phyloP scores from a whole-genome alignment of 2,113 vertebrate species.

The Bubalus kerabau region DNA sequence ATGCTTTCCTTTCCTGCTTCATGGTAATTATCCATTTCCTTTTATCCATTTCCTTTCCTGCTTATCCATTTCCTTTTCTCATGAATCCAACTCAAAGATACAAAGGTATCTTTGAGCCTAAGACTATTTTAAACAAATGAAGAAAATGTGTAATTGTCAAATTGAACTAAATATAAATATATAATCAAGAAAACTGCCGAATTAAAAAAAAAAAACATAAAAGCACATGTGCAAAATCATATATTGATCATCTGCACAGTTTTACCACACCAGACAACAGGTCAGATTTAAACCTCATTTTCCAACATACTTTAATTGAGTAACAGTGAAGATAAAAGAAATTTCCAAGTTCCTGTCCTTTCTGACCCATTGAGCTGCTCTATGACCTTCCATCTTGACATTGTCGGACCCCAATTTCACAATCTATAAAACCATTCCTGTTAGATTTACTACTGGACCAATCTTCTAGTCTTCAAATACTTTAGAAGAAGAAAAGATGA shows the following conservation, averaged over 20 bases:
- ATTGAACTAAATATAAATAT: neutral
- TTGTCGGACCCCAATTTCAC: conserved; percentile 45
- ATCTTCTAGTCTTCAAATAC: neutral
- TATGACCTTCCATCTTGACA: conserved; percentile 58
- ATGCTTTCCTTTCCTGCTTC: neutral
- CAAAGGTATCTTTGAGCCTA: neutral
- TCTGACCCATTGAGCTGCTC: conserved; percentile 55
- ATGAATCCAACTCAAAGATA: neutral
- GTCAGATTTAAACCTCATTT: conserved; percentile 3
- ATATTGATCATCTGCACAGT: neutral
- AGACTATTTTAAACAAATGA: neutral
- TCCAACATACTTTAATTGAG: conserved; percentile 30
- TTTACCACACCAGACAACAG: conserved; percentile 1
- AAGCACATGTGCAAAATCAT: neutral
- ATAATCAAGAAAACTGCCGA: neutral
- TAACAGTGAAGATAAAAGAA: conserved; percentile 44
- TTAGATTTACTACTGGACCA: conserved; percentile 36
- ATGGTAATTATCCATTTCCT: neutral
- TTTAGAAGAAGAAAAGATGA: neutral
- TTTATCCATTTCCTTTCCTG: neutral
- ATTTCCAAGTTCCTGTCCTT: conserved; percentile 49
- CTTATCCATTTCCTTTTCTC: neutral
- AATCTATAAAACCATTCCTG: conserved; percentile 60
- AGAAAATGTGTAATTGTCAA: neutral
- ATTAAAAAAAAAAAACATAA: neutral